Evolutionary conservation across 2,113 vertebrate genomes (phyloP), one percentile per base, ranked within the genome.

Genomic region (Morone saxatilis): DNA sequence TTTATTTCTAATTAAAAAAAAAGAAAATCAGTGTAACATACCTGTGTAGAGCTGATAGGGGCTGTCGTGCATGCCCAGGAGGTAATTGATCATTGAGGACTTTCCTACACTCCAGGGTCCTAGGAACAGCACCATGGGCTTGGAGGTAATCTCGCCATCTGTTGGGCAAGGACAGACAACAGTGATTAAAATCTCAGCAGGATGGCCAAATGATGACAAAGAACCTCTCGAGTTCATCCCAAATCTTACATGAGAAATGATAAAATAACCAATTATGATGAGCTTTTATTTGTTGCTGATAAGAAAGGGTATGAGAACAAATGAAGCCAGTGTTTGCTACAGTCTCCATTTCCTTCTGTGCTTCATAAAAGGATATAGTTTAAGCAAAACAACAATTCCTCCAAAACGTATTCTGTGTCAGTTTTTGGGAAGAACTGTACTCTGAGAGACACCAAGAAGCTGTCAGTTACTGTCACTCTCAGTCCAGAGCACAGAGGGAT

Each of bases 91-190:
- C 98, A 99, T 99, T 87, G 98, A 97, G 78, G 98, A 99, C 90
- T 99, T 99, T 89, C 98, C 98, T 60, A 99, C 98, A 1, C 98
- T 99, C 98, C 98, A 99, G 3, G 98, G 98, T 90, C 98, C 98
- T 93, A 99, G 95, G 92, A 99, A 99, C 63, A 99, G 94, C 88
- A 99, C 98, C 98, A 99, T 98, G 7, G 98, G 98, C 91, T 99
- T 99, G 90, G 98, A 99, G 57, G 97, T 98, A 80, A 99, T 99
- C 93, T 99, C 98, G 86, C 98, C 98, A 95, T 99, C 98, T 99
- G 94, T 57, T 16, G 78, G 56, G 19, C 8, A 78, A 88, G 20
- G 43, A 56, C 38, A 71, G 25, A 54, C 4, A 86, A 80, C 17
- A 57, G 6, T 25, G 63, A 80, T 70, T 76, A 62, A 74, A 91